A percentile compares a stretch with the other conserved stretches of the same genome.
Conservation (phyloP, 2,113 vertebrate genomes). For the Sinocyclocheilus anophthalmus region DNA sequence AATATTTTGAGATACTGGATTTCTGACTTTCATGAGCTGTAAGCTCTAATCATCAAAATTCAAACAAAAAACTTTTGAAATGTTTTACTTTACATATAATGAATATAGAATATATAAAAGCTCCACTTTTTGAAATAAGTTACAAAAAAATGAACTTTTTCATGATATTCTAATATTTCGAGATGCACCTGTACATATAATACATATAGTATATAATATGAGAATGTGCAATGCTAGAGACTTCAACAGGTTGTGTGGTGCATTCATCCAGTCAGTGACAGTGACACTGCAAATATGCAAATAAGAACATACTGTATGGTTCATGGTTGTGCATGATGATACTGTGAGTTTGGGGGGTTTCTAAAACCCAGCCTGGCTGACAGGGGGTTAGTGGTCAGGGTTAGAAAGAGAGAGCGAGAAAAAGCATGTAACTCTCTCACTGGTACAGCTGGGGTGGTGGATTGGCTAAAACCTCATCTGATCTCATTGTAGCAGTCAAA, state of each 20-base stretch:
- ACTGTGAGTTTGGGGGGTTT: background rate
- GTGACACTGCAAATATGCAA: background rate
- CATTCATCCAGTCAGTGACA: background rate
- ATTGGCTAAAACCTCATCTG: conserved; percentile 4
- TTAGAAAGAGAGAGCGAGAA: background rate
- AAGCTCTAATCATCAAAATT: too few relatives aligned
- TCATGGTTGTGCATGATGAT: background rate
- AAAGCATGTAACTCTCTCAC: conserved; percentile 12
- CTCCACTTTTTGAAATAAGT: too few relatives aligned
- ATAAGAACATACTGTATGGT: background rate
- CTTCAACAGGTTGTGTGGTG: background rate
- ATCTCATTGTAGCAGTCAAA: conserved; percentile 1
- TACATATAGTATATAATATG: background rate
- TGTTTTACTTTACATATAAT: too few relatives aligned
- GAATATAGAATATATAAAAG: too few relatives aligned
- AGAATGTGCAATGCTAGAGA: background rate
- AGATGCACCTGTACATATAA: too few relatives aligned
- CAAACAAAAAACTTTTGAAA: too few relatives aligned
- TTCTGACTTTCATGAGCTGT: too few relatives aligned
- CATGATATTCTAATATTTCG: too few relatives aligned
- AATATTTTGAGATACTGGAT: too few relatives aligned
- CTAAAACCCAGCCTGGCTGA: background rate
- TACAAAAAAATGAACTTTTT: too few relatives aligned
- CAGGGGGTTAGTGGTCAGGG: background rate
- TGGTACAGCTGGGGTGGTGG: background rate